phyloP scores from a whole-genome alignment of 2,888 invertebrate genomes.

The Cloeon dipterum region DNA sequence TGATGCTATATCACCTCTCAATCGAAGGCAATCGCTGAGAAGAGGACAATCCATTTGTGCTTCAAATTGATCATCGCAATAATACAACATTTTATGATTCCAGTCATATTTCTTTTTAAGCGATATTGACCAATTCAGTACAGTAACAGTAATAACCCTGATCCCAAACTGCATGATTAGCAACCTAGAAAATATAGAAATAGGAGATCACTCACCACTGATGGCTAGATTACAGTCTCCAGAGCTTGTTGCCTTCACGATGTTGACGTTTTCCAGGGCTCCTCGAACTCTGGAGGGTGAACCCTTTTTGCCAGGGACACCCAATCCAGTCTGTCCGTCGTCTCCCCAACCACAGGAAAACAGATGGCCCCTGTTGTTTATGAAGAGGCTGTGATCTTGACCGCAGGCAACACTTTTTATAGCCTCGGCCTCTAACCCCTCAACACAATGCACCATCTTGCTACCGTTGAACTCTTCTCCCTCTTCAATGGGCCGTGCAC shows the following conservation, averaged over 20 bases:
- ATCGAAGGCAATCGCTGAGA: too few relatives aligned
- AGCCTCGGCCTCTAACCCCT: slow-evolving; percentile 29
- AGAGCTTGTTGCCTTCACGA: slow-evolving; percentile 53
- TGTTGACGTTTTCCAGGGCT: slow-evolving; percentile 59
- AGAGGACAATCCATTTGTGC: too few relatives aligned
- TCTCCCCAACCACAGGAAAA: slow-evolving; percentile 84
- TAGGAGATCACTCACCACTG: slow-evolving; percentile 49
- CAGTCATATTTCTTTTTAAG: too few relatives aligned
- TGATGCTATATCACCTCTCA: too few relatives aligned
- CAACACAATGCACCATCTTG: slow-evolving; percentile 39
- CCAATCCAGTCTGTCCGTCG: slow-evolving; percentile 82
- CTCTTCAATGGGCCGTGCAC: slow-evolving; percentile 55
- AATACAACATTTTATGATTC: too few relatives aligned
- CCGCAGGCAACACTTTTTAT: slow-evolving; percentile 57
- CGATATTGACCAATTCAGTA: too few relatives aligned
- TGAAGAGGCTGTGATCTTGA: slow-evolving; percentile 70
- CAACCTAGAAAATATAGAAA: too few relatives aligned
- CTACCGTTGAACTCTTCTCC: slow-evolving; percentile 51
- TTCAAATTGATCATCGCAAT: too few relatives aligned
- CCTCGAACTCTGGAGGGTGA: slow-evolving; percentile 42
- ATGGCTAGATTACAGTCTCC: slow-evolving; percentile 78
- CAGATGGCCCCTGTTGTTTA: slow-evolving; percentile 58
- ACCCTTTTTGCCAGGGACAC: slow-evolving; percentile 33
- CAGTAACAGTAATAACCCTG: too few relatives aligned
- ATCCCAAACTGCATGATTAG: too few relatives aligned